phyloP scores from a whole-genome alignment of 2,797 vertebrate species.

The Manis crassicaudata region DNA sequence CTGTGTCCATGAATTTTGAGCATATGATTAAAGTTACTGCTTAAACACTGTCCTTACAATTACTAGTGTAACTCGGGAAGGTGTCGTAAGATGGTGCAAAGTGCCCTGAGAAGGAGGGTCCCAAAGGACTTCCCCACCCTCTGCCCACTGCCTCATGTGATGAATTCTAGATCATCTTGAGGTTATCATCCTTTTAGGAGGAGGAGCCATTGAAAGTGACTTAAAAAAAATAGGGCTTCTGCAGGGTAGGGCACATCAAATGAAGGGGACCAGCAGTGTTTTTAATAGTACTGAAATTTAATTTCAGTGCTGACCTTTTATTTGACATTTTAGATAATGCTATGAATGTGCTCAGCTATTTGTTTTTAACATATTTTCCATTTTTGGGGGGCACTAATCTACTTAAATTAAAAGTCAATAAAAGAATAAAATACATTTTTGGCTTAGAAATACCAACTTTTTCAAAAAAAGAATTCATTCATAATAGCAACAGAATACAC shows the following conservation, averaged over 20 bases:
- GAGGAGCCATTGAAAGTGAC: conserved; percentile 34
- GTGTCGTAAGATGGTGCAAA: not conserved
- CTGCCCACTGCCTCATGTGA: not conserved
- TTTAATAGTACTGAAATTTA: conserved; percentile 78
- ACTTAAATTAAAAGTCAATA: conserved; percentile 79
- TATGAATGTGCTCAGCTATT: conserved; percentile 79
- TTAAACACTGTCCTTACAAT: not conserved
- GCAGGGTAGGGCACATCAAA: conserved; percentile 44
- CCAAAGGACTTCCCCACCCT: not conserved
- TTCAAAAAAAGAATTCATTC: conserved; percentile 66
- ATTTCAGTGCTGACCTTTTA: conserved; percentile 80
- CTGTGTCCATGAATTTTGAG: not conserved
- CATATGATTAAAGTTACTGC: not conserved
- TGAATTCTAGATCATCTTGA: not conserved
- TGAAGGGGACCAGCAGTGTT: conserved; percentile 68
- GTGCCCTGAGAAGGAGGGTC: not conserved
- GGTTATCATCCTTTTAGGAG: not conserved
- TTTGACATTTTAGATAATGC: conserved; percentile 83
- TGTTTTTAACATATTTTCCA: conserved; percentile 80
- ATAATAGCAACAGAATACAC: conserved; percentile 72
- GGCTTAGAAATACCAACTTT: conserved; percentile 67
- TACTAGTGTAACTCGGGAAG: not conserved
- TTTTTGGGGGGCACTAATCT: conserved; percentile 76
- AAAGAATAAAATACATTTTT: conserved; percentile 79
- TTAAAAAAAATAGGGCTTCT: conserved; percentile 19